Base-by-base conservation (phyloP, 2,797 vertebrate species). In the Melanotaenia pygmaea region DNA sequence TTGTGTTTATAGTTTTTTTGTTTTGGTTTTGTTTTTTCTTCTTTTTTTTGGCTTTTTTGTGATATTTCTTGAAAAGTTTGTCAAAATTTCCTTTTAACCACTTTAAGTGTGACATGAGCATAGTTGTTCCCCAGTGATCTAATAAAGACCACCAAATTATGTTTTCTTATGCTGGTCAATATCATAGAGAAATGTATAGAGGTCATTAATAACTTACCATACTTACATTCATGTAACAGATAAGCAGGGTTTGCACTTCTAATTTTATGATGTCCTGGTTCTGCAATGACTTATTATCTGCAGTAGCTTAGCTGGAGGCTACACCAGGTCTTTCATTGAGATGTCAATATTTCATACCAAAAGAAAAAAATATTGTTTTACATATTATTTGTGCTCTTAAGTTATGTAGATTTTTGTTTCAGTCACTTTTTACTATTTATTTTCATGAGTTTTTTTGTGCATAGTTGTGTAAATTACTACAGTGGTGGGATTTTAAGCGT, bases 351-450 rank as follows among this genome's bases (percentile, higher is more conserved):
- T 79, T 72, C 37, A 74, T 64, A 51, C 81, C 47, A 73, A 59
- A 65, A 78, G 80, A 45, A 69, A 70, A 81, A 88, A 82, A 71
- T 65, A 80, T 70, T 30, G 74, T 71, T 58, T 57, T 76, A 80
- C 76, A 78, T 76, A 40, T 82, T 68, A 62, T 73, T 62, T 77
- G 45, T 79, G 74, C 69, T 82, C 72, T 79, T 86, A 88, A 89
- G 74, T 91, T 88, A 73, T 94, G 90, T 92, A 92, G 84, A 93
- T 93, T 89, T 90, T 77, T 88, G 75, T 88, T 81, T 79, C 89
- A 18, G 76, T 88, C 75, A 56, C n/a, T 94, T 94, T 90, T 93
- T 92, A 93, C 93, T 98, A 99, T 99, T 98, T 98, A 98, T 98
- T 98, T 96, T 84, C 86, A 89, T 94, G 92, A 93, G 93, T 94